phyloP scores from a whole-genome alignment of 1,140 invertebrate genomes.

The Drosophila malerkotliana region DNA sequence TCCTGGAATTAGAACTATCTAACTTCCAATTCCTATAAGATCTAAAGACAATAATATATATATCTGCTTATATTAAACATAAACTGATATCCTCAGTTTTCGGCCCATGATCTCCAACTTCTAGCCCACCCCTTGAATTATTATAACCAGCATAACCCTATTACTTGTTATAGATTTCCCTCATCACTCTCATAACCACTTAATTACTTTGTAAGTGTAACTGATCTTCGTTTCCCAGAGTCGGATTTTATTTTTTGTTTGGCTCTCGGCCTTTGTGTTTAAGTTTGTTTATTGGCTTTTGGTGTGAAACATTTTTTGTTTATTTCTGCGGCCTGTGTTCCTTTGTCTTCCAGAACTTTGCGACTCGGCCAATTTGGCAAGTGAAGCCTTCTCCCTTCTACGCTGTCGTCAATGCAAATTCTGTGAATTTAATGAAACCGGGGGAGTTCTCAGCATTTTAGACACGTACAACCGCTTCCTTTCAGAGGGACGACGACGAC shows the following conservation, averaged over 20 bases:
- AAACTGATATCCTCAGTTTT: too few relatives aligned
- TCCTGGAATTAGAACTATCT: too few relatives aligned
- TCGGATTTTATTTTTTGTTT: slow-evolving; percentile 33
- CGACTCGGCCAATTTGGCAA: slow-evolving; percentile 48
- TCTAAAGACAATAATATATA: too few relatives aligned
- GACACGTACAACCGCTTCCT: slow-evolving; percentile 63
- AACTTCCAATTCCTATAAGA: too few relatives aligned
- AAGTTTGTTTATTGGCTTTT: slow-evolving; percentile 62
- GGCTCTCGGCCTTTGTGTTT: slow-evolving; percentile 51
- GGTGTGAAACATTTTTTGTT: slow-evolving; percentile 75
- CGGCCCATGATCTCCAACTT: neutral
- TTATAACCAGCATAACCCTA: too few relatives aligned
- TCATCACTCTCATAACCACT: neutral
- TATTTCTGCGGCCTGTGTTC: slow-evolving; percentile 32
- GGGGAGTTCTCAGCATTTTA: slow-evolving; percentile 67
- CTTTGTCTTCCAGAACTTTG: slow-evolving; percentile 30
- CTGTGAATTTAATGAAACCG: slow-evolving; percentile 31
- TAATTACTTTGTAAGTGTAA: slow-evolving; percentile 33
- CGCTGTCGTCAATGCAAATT: slow-evolving; percentile 70
- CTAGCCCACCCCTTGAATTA: too few relatives aligned
- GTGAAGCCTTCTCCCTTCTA: slow-evolving; percentile 25
- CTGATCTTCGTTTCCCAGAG: neutral
- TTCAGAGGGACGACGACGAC: slow-evolving; percentile 11
- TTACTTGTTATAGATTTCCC: neutral
- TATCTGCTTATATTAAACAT: too few relatives aligned